A percentile compares a stretch with the other conserved stretches of the same genome.
Evolutionary conservation across 2,113 vertebrate genomes (phyloP).

Genomic region (Vanacampus margaritifer): DNA sequence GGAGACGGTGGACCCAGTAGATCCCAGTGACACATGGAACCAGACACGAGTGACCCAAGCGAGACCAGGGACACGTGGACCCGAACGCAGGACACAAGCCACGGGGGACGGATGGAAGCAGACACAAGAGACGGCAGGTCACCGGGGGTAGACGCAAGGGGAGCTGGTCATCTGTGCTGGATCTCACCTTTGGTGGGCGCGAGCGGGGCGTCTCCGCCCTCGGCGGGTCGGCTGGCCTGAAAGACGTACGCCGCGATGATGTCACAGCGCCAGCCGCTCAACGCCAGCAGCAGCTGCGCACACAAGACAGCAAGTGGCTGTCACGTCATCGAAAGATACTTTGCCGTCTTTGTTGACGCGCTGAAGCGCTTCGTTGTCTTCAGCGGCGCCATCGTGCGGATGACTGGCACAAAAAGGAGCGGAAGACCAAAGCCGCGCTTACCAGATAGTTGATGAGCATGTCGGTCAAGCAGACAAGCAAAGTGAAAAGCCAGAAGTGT

Average conservation of each 20-base stretch:
- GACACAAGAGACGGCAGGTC: no score
- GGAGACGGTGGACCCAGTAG: no score
- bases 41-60: no score
- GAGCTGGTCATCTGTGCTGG: no score
- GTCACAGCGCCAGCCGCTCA: conserved; percentile 76
- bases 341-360: not conserved
- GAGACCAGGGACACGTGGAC: no score
- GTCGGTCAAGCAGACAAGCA: not conserved
- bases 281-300: conserved; percentile 77
- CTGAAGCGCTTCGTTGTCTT: not conserved
- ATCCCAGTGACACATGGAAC: not conserved
- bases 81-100: no score
- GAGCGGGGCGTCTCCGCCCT: conserved; percentile 74
- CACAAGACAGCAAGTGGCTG: not conserved
- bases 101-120: no score
- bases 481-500: not conserved
- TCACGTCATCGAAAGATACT: not conserved
- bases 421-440: not conserved
- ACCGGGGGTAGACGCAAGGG: not conserved
- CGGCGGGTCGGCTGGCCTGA: conserved; percentile 78
- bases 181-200: conserved; percentile 60
- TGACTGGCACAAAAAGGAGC: not conserved
- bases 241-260: conserved; percentile 84
- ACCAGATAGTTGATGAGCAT: not conserved
- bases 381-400: not conserved